Base-by-base conservation (phyloP, 35 echinoderm and acorn worm species). In the Patiria miniata region DNA sequence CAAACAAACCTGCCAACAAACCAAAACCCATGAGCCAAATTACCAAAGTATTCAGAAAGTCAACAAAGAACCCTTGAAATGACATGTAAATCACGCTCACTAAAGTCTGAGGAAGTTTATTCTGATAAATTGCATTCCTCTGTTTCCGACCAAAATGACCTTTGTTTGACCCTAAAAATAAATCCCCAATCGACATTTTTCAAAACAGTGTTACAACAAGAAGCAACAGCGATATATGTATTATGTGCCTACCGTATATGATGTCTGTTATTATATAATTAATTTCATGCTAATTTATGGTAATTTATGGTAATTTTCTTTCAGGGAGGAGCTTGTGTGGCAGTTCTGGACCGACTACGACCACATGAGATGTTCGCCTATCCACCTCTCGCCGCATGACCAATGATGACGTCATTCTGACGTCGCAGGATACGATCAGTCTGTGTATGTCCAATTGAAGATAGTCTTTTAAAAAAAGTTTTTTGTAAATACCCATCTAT, bases 301-400 rank as follows among this genome's bases (percentile, higher is more conserved):
- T 47, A 47, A 47, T 47, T 47, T 47, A 47, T 47, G 42, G 4
- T 47, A 6, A 47, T 84, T 82, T 81, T 68, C 59, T 86, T 91
- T 14, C 82, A 95, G 93, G 30, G 57, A 87, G 52, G 93, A 91
- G 15, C 82, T 91, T 22, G 81, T 80, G 3, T 80, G 58, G 73
- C 68, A 86, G 81, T 91, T 80, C 40, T 91, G 93, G 89, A 91
- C 79, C 0, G 93, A 91, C 14, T 82, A 85, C 28, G 85, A 91
- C 81, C 93, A 95, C 50, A 95, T 95, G 93, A 84, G 93, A 37
- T 95, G 93, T 40, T 84, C 87, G 40, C 18, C 85, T 32, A 18
- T 80, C 22, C 38, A 52, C 0, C 26, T 10, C 8, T 26, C 7
- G 29, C 65, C 65, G n/a, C n/a, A n/a, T 14, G 22, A 10, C 19